These are phyloP conservation scores for Gonocerus acuteangulatus DNA, from an alignment of 2,888 invertebrate genomes.

Conservation along the genomic window DNA sequence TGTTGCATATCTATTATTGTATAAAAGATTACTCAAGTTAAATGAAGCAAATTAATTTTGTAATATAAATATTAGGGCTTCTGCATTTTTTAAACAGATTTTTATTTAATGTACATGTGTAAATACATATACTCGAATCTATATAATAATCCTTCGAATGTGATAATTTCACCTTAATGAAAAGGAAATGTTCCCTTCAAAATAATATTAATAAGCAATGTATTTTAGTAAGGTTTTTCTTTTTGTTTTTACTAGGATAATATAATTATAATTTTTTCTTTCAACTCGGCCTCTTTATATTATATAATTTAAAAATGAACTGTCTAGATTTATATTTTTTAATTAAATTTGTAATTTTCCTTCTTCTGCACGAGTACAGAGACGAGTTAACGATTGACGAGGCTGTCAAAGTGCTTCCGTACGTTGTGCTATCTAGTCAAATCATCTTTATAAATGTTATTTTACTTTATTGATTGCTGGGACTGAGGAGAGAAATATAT, in stretches of 20 bases:
- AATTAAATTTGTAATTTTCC: constrained; percentile 17
- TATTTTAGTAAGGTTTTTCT: background rate
- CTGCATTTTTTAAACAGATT: too few species aligned
- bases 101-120: constrained; percentile 14
- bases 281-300: constrained; percentile 17
- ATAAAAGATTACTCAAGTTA: too few species aligned
- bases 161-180: constrained; percentile 17
- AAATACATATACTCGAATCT: constrained; percentile 15
- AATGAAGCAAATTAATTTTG: too few species aligned
- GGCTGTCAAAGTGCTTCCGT: constrained; percentile 24
- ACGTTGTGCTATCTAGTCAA: constrained; percentile 24
- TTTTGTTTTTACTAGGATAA: background rate
- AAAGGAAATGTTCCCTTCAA: background rate
- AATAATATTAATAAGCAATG: background rate
- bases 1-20: too few species aligned
- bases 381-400: constrained; percentile 6
- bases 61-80: too few species aligned
- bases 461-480: constrained; percentile 22
- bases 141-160: constrained; percentile 8
- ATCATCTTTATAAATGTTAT: constrained; percentile 7
- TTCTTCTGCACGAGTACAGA: constrained; percentile 7
- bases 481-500: constrained; percentile 26
- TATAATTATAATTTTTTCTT: background rate
- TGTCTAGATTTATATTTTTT: constrained; percentile 24
- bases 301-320: constrained; percentile 3